Percentiles rank a stretch among this genome's conserved stretches.
Evolutionary conservation across 2,888 invertebrate genomes (phyloP).

Genomic region (Sialis fuliginosa): DNA sequence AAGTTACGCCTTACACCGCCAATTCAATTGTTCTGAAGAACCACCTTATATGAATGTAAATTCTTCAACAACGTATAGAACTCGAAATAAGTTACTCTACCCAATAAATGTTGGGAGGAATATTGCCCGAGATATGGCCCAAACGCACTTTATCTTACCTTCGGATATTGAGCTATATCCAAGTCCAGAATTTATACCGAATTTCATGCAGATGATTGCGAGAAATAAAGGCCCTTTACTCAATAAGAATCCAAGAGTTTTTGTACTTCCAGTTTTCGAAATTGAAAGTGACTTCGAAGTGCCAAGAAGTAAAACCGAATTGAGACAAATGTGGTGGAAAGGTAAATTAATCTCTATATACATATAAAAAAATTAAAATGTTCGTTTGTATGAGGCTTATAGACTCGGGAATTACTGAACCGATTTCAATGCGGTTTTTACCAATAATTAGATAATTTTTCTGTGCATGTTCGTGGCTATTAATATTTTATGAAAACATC

Average conservation of each 20-base stretch:
- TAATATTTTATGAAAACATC: no score
- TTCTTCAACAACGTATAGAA: constrained; percentile 13
- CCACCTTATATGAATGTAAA: neutral
- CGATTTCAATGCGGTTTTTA: no score
- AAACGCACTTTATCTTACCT: constrained; percentile 18
- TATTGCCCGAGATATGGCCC: constrained; percentile 16
- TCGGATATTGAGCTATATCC: constrained; percentile 20
- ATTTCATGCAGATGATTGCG: constrained; percentile 12
- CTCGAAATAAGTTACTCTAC: constrained; percentile 14
- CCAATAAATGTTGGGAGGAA: constrained; percentile 20
- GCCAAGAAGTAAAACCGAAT: constrained; percentile 15
- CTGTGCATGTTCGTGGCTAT: no score
- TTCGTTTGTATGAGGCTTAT: no score
- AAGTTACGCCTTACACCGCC: no score
- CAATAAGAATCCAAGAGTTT: constrained; percentile 4
- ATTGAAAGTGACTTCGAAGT: constrained; percentile 9
- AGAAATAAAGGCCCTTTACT: neutral
- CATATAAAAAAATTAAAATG: no score
- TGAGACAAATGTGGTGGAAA: constrained; percentile 14
- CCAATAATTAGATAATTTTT: no score
- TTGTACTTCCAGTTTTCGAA: constrained; percentile 18
- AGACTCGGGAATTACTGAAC: no score
- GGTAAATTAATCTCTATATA: no score
- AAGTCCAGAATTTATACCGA: constrained; percentile 14
- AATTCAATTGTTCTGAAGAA: neutral